Evolutionary conservation across 2,888 invertebrate genomes (phyloP).

Genomic region (Hemithea aestivaria): DNA sequence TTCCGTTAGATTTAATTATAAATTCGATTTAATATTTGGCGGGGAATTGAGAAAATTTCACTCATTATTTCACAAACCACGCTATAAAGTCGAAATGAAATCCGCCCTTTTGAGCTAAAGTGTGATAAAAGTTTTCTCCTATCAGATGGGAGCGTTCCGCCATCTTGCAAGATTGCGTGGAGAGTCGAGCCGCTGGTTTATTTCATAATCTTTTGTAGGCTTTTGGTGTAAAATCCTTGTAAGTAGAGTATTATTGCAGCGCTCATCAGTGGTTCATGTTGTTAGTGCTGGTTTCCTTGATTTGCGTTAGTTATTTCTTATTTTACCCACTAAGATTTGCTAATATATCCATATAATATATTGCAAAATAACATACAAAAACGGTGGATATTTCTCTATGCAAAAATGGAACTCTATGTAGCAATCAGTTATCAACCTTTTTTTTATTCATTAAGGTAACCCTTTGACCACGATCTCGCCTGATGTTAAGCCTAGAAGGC

Average conservation of each 20-base stretch:
- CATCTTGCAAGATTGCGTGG: constrained; percentile 36
- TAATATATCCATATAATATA: too few species aligned
- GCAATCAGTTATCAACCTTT: too few species aligned
- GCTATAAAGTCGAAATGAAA: constrained; percentile 34
- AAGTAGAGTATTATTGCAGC: constrained; percentile 13
- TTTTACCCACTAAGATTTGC: too few species aligned
- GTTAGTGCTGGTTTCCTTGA: too few species aligned
- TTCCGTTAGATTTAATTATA: constrained; percentile 28
- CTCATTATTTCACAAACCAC: constrained; percentile 38
- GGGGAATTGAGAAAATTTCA: constrained; percentile 36
- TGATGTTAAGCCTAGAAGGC: too few species aligned
- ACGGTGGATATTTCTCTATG: too few species aligned
- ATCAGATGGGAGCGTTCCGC: constrained; percentile 38
- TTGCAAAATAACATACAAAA: too few species aligned
- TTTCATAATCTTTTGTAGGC: constrained; percentile 23
- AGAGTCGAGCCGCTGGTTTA: constrained; percentile 24
- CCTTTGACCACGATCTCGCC: too few species aligned
- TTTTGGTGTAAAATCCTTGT: constrained; percentile 13
- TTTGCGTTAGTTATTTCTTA: too few species aligned
- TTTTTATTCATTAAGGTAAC: too few species aligned
- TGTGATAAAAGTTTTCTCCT: constrained; percentile 49
- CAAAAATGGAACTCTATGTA: too few species aligned
- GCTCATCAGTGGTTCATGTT: not conserved
- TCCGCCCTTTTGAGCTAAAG: constrained; percentile 33
- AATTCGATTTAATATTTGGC: constrained; percentile 31